phyloP scores from a whole-genome alignment of 2,797 vertebrate species.

The Harpagifer antarcticus region DNA sequence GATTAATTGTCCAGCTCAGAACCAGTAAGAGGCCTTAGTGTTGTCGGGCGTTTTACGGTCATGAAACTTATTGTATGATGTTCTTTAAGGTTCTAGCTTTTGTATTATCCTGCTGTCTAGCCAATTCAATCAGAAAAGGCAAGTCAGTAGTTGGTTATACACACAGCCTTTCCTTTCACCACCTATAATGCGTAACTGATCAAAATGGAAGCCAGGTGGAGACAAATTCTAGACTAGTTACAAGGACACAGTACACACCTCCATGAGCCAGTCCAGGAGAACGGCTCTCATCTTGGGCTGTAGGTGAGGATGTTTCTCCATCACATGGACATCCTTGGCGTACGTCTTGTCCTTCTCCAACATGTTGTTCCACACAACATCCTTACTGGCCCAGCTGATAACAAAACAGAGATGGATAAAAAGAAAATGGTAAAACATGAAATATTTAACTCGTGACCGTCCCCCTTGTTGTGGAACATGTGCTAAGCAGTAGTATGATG shows the following conservation, averaged over 20 bases:
- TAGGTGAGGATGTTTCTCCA: constrained; percentile 94
- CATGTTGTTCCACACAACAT: constrained; percentile 97
- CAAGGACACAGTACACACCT: constrained; percentile 83
- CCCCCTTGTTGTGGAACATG: neutral
- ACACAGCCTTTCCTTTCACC: neutral
- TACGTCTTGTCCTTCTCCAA: constrained; percentile 92
- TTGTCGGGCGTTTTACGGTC: neutral
- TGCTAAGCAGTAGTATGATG: neutral
- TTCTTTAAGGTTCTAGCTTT: neutral
- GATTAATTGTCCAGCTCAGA: neutral
- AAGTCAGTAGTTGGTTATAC: neutral
- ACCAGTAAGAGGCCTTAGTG: neutral
- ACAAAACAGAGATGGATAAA: neutral
- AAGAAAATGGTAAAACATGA: neutral
- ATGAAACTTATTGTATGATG: neutral
- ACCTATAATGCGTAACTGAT: neutral
- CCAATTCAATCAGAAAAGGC: neutral
- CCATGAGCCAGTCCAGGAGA: constrained; percentile 98
- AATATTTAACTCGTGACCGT: neutral
- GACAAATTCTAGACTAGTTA: neutral
- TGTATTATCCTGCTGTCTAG: neutral
- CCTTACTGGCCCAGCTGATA: constrained; percentile 93
- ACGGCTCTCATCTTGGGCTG: constrained; percentile 95
- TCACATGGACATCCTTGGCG: constrained; percentile 85
- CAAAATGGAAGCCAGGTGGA: neutral